Conservation (phyloP, 2,113 vertebrate genomes). For the Anoura caudifer region DNA sequence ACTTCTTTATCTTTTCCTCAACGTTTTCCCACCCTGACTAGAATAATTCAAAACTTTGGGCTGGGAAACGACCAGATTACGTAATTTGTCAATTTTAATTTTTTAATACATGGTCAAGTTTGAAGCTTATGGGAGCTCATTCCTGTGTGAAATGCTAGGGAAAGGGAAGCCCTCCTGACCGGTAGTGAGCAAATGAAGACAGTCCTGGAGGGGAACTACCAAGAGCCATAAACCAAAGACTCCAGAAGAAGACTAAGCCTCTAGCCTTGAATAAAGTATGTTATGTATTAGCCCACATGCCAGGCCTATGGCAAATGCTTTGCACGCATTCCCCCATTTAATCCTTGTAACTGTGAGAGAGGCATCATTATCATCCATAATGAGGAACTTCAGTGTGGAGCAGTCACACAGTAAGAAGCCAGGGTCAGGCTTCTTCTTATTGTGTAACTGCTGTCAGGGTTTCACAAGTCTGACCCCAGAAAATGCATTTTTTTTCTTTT, state of each 20-base stretch:
- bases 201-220: not conserved
- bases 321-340: not conserved
- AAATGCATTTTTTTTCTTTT: not conserved
- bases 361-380: not conserved
- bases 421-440: too few relatives aligned
- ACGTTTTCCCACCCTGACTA: conserved; percentile 7
- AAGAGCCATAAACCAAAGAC: not conserved
- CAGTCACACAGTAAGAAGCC: not conserved
- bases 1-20: conserved; percentile 28
- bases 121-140: not conserved
- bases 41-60: conserved; percentile 27
- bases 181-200: not conserved
- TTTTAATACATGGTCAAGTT: not conserved
- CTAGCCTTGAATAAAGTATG: not conserved
- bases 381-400: not conserved
- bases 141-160: not conserved
- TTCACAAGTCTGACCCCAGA: not conserved
- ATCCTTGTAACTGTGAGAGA: not conserved
- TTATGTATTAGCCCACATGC: not conserved
- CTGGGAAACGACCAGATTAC: not conserved
- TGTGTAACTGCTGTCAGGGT: not conserved
- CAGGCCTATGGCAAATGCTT: not conserved
- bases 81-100: not conserved
- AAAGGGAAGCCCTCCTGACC: not conserved
- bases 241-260: not conserved